Evolutionary conservation across 2,797 vertebrate species (phyloP), one percentile per base, ranked within the genome.

Genomic region (Cirrhinus mrigala): DNA sequence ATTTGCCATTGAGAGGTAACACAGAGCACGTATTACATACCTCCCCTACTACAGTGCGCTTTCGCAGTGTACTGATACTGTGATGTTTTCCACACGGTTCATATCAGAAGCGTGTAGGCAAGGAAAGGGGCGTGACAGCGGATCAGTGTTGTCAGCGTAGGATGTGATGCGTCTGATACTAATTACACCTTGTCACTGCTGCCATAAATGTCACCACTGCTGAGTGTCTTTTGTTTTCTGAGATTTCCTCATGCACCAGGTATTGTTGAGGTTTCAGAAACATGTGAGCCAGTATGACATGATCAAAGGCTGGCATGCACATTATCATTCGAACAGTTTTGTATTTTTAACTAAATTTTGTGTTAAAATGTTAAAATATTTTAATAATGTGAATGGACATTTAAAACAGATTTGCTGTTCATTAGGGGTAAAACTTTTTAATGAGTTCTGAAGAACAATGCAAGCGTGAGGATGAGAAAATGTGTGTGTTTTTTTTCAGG

Each of bases 121-220:
- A 54, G 64, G 54, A 64, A 48, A 79, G 58, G n/a, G 56, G 58
- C 9, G 77, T 79, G 48, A 24, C 64, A 69, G 14, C 1, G 6
- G 64, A 69, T 81, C 64, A 81, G 29, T 69, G 27, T 11, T 54
- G 29, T 40, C 64, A 81, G 79, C 6, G 22, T 54, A 54, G 46
- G 64, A 81, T 81, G 46, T 22, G 9, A 40, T 54, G 14, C 29
- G n/a, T 16, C 79, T 81, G 64, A 81, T 69, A 48, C 29, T 81
- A 69, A 81, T 81, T 69, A 40, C 79, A 81, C 20, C 64, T 37
- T 40, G 48, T 54, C 48, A 54, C 22, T 15, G 29, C 22, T 81
- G 48, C 50, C 48, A 81, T 69, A 69, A 64, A 64, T 81, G 62
- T 54, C 64, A 69, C 64, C 0, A 29, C 16, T 29, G 22, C 48